Evolutionary conservation across 1,140 invertebrate genomes (phyloP).

Genomic region (Popillia japonica): DNA sequence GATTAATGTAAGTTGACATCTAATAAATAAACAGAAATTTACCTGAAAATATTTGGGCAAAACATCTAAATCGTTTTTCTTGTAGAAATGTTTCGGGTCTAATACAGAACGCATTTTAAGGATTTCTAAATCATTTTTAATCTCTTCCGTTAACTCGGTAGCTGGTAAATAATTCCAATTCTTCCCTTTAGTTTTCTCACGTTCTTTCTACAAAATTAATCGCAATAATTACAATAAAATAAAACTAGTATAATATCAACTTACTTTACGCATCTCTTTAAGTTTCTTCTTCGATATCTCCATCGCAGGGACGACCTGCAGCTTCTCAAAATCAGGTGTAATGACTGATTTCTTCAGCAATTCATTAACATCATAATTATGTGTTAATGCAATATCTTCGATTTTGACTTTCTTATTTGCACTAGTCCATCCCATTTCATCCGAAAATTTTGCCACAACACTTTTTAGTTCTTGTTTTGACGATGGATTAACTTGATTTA

Average conservation of each 20-base stretch:
- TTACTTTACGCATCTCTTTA: slow-evolving; percentile 69
- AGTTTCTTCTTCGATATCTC: slow-evolving; percentile 68
- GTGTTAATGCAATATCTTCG: slow-evolving; percentile 28
- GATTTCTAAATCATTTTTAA: slow-evolving; percentile 85
- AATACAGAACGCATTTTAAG: slow-evolving; percentile 92
- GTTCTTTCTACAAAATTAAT: slow-evolving; percentile 62
- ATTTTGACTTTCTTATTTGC: slow-evolving; percentile 42
- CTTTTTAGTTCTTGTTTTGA: not conserved
- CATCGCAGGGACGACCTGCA: slow-evolving; percentile 69
- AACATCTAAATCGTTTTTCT: slow-evolving; percentile 86
- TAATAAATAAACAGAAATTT: slow-evolving; percentile 41
- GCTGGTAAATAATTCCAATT: slow-evolving; percentile 89
- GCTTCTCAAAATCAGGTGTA: slow-evolving; percentile 72
- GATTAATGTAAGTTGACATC: slow-evolving; percentile 35
- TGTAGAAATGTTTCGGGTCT: slow-evolving; percentile 94
- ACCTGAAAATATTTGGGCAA: slow-evolving; percentile 94
- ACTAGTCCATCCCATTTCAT: not conserved
- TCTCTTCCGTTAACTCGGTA: slow-evolving; percentile 87
- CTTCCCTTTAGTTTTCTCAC: slow-evolving; percentile 81
- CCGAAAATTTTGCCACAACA: not conserved
- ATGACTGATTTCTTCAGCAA: slow-evolving; percentile 72
- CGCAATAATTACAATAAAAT: slow-evolving; percentile 34
- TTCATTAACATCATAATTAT: slow-evolving; percentile 63
- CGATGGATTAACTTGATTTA: not conserved
- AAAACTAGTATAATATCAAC: slow-evolving; percentile 5